Evolutionary conservation across 2,797 vertebrate genomes (phyloP).

Genomic region (Ceryle rudis): DNA sequence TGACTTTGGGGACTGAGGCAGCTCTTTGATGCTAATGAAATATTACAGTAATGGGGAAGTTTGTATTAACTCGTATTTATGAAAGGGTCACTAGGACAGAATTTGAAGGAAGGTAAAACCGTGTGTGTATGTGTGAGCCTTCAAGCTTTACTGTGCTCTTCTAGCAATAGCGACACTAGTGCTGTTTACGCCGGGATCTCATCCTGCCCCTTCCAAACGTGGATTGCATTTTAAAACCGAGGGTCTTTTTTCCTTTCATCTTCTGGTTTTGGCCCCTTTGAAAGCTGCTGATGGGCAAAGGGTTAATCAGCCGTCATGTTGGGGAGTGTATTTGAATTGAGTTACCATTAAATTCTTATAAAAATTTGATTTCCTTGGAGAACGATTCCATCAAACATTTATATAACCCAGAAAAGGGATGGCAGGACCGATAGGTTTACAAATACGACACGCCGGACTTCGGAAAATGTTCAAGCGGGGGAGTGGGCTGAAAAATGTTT

Average conservation of each 20-base stretch:
- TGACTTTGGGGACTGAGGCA: constrained; percentile 38
- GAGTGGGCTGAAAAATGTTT: not conserved
- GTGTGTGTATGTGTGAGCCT: not conserved
- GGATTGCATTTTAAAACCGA: not conserved
- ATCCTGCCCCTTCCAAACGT: not conserved
- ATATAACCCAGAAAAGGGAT: constrained; percentile 73
- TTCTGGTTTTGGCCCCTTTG: not conserved
- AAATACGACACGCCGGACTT: not conserved
- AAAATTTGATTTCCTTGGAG: constrained; percentile 78
- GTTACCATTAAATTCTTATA: constrained; percentile 77
- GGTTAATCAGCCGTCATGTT: constrained; percentile 72
- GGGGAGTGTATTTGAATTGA: constrained; percentile 67
- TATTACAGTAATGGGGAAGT: constrained; percentile 43
- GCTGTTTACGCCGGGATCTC: not conserved
- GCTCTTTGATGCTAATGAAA: constrained; percentile 63
- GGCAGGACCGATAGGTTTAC: not conserved
- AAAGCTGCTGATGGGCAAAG: constrained; percentile 22
- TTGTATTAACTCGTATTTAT: not conserved
- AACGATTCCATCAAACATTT: constrained; percentile 76
- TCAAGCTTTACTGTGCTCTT: not conserved
- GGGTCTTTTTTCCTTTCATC: not conserved
- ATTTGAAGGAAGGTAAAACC: not conserved
- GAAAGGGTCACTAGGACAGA: constrained; percentile 12
- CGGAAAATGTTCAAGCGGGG: not conserved
- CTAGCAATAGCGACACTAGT: not conserved